Conservation (phyloP, 2,888 invertebrate species). For the Callosobruchus maculatus region DNA sequence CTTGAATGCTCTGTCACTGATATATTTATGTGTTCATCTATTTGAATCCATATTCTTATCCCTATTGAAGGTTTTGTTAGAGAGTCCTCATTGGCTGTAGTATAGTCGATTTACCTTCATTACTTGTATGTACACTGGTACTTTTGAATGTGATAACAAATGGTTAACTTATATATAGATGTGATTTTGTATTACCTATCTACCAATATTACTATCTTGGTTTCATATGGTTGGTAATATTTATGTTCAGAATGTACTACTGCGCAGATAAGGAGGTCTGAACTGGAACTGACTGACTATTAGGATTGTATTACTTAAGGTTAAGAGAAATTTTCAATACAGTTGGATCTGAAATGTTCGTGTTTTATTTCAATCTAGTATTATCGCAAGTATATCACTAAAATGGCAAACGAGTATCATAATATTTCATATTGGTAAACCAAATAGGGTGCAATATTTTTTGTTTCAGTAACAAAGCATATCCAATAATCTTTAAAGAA, state of each 20-base stretch:
- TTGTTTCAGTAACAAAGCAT: not conserved
- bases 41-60: no score
- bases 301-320: not conserved
- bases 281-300: not conserved
- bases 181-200: not conserved
- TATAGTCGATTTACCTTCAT: not conserved
- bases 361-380: not conserved
- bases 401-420: not conserved
- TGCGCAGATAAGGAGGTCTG: not conserved
- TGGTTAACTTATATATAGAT: not conserved
- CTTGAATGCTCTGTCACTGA: no score
- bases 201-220: not conserved
- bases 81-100: not conserved
- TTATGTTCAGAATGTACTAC: not conserved
- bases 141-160: not conserved
- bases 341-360: not conserved
- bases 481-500: no score
- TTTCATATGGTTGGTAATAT: not conserved
- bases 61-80: no score
- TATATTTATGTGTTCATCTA: no score
- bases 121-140: not conserved
- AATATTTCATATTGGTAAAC: not conserved
- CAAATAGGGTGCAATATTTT: not conserved
- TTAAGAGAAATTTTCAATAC: not conserved
- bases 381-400: not conserved